Evolutionary conservation across 2,888 invertebrate species (phyloP), one percentile per base, ranked within the genome.

Genomic region (Drosophila anomalipes): DNA sequence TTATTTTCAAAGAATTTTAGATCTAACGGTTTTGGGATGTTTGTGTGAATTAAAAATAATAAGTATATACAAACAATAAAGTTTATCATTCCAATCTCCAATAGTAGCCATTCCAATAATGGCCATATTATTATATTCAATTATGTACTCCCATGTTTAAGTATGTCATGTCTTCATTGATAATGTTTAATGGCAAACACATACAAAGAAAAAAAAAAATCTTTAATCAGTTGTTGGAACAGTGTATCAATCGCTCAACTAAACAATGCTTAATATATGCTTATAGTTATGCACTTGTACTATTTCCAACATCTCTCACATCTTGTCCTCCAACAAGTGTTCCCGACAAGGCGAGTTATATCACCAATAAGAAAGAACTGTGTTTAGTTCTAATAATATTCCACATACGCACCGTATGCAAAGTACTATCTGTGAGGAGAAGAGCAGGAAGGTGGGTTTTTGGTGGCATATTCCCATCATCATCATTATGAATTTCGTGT

Each of bases 401-500:
- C n/a, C 64, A 49, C 64, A 78, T 68, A 77, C 77, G 63, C 56
- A 44, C 22, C 61, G 52, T 58, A 76, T 57, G 76, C 57, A 59
- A 56, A 49, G 28, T 59, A 47, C 47, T 12, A 14, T 39, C 41
- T 53, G 30, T 41, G 26, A 22, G 19, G 14, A 9, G 9, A 3
- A 9, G 10, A 26, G 26, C 2, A 9, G 26, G 12, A 16, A 28
- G 30, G 16, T 37, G 14, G 9, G 19, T 4, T 14, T 16, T 33
- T 26, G 49, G 30, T 19, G 61, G 59, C 59, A 60, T 54, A 37
- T 49, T 49, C 73, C 53, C 49, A 44, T 78, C 78, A 83, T 85
- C 85, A 86, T 80, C 83, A 83, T 86, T 77, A 85, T 76, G 76
- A 73, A 71, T 61, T 75, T 75, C 32, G 67, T 60, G 53, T 54